Base-by-base conservation (phyloP, 2,113 vertebrate genomes). In the Danio rerio region DNA sequence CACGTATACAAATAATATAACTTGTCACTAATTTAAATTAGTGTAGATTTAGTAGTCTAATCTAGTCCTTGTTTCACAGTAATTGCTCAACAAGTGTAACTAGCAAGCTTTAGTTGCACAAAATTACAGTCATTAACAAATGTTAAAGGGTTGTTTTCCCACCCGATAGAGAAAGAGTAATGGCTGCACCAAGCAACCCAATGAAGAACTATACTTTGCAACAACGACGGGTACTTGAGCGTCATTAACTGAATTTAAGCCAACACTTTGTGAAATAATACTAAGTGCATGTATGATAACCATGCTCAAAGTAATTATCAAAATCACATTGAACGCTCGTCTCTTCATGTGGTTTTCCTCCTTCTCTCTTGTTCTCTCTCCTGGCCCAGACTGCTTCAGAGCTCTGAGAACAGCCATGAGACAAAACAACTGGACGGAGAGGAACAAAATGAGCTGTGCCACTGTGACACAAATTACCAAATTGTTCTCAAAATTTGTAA, bases 281-380 rank as follows among this genome's bases (percentile, higher is more conserved):
- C 1, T 6, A 15, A 72, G 56, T 11, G 40, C 9, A 49, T 31
- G 3, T 31, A 31, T 31, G 31, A 31, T 31, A 31, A 31, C 31
- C 31, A 31, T 31, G 31, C 31, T 18, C 0, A 13, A 63, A 76
- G 56, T 77, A 11, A n/a, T 66, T 77, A 77, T 84, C 2, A 77
- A 13, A 59, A 77, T 81, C 12, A 62, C 2, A 45, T 18, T 62
- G 58, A 81, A 69, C 1, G 72, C 31, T 31, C 31, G 1, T 31
- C 31, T 31, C 31, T 31, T 31, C 31, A 31, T 31, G 31, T 31
- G 31, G 31, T 31, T 31, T 31, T 31, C 31, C 31, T 31, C 31
- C 3, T 31, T 31, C 31, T 31, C 31, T 31, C 31, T 31, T 3
- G 31, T 31, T 31, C 31, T 31, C 31, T 31, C 31, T 31, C 31